phyloP scores from a whole-genome alignment of 2,797 vertebrate species.

The Tadarida brasiliensis region DNA sequence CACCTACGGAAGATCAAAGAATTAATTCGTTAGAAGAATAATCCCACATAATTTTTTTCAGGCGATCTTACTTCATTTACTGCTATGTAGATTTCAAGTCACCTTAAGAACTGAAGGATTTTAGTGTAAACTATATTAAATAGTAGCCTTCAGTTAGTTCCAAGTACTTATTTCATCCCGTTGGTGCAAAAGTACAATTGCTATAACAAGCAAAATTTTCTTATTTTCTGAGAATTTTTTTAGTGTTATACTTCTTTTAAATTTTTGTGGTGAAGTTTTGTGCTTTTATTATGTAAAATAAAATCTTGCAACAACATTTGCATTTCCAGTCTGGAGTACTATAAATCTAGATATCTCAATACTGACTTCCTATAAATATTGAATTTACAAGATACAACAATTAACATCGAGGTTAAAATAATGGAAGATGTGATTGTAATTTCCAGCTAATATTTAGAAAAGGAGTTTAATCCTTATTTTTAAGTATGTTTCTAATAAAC shows the following conservation, averaged over 20 bases:
- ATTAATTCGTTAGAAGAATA: neutral
- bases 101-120: slow-evolving; percentile 27
- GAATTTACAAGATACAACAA: neutral
- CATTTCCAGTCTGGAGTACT: neutral
- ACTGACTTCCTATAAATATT: neutral
- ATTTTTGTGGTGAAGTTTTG: neutral
- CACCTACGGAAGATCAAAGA: neutral
- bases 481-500: slow-evolving; percentile 79
- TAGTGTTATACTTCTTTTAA: slow-evolving; percentile 15
- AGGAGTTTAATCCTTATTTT: neutral
- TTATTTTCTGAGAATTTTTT: slow-evolving; percentile 34
- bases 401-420: neutral
- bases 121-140: slow-evolving; percentile 20
- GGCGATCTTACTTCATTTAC: neutral
- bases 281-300: neutral
- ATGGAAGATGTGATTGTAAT: neutral
- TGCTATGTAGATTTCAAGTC: slow-evolving; percentile 12
- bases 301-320: neutral
- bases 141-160: neutral
- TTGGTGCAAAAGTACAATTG: neutral
- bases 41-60: neutral
- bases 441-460: neutral
- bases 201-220: neutral
- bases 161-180: neutral
- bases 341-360: neutral